Percentiles rank a stretch among this genome's conserved stretches.
Conservation (phyloP, 2,888 invertebrate genomes). For the Epirrita christyi region DNA sequence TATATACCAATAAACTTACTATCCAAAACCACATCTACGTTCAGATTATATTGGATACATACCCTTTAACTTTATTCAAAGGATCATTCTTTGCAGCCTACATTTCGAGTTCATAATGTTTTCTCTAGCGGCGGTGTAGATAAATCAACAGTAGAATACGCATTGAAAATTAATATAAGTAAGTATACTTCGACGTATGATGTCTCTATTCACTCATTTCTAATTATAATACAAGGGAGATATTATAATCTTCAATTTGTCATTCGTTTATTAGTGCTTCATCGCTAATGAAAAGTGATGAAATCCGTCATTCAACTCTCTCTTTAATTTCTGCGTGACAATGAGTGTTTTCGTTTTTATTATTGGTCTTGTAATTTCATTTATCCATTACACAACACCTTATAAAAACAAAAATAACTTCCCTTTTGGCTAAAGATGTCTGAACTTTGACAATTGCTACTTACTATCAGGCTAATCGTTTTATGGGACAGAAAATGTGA, state of each 20-base stretch:
- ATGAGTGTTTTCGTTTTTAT: slow-evolving; percentile 41
- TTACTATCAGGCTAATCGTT: slow-evolving; percentile 22
- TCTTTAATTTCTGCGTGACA: slow-evolving; percentile 44
- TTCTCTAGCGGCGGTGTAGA: too few relatives aligned
- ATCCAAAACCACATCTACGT: too few relatives aligned
- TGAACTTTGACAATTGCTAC: slow-evolving; percentile 24
- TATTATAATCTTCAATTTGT: slow-evolving; percentile 37
- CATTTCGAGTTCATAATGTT: too few relatives aligned
- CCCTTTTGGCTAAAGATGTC: slow-evolving; percentile 11
- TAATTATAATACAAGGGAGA: background rate
- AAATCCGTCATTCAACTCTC: slow-evolving; percentile 45
- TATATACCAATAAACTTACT: too few relatives aligned
- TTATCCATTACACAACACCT: slow-evolving; percentile 30
- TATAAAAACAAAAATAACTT: slow-evolving; percentile 26
- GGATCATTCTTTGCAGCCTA: too few relatives aligned
- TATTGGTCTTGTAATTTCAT: slow-evolving; percentile 31
- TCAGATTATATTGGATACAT: too few relatives aligned
- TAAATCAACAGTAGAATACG: too few relatives aligned
- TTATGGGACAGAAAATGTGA: slow-evolving; percentile 10
- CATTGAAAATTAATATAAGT: too few relatives aligned
- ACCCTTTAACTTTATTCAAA: too few relatives aligned
- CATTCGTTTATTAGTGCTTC: slow-evolving; percentile 38
- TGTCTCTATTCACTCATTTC: background rate
- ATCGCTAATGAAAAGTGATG: slow-evolving; percentile 39
- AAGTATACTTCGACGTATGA: too few relatives aligned